These are phyloP conservation scores for Arbacia lixula DNA, from an alignment of 53 echinoderm and acorn worm species.

Conservation along the genomic window DNA sequence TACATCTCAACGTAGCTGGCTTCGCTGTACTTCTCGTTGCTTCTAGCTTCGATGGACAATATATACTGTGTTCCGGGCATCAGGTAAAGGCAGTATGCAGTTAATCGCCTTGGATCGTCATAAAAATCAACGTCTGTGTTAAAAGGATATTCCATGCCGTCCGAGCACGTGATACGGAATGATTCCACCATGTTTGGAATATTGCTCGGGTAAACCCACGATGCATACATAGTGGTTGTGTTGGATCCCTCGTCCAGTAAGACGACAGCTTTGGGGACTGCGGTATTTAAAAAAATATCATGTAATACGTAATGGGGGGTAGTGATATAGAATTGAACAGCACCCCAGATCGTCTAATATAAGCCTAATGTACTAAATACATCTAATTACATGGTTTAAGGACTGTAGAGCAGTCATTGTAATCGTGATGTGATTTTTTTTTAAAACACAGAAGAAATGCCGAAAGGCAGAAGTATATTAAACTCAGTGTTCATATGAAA, in stretches of 20 bases:
- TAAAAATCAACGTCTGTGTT: neutral
- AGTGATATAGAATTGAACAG: too few relatives aligned
- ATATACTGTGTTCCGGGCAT: neutral
- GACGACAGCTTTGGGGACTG: too few relatives aligned
- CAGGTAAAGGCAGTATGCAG: neutral
- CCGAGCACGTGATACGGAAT: neutral
- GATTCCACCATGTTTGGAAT: neutral
- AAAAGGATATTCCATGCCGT: neutral
- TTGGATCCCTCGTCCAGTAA: neutral
- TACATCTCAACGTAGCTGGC: neutral
- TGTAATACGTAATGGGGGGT: too few relatives aligned
- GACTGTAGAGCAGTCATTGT: too few relatives aligned
- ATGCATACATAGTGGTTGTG: neutral
- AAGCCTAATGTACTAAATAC: too few relatives aligned
- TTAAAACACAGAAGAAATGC: too few relatives aligned
- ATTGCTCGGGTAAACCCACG: neutral
- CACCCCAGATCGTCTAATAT: too few relatives aligned
- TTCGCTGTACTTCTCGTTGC: neutral
- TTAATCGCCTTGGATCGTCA: neutral
- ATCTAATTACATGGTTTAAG: too few relatives aligned
- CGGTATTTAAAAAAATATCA: too few relatives aligned
- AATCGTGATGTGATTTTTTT: too few relatives aligned
- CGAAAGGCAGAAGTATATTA: too few relatives aligned
- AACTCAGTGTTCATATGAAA: too few relatives aligned
- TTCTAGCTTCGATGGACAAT: neutral